Conservation (phyloP, 2,797 vertebrate species). For the Manis javanica region DNA sequence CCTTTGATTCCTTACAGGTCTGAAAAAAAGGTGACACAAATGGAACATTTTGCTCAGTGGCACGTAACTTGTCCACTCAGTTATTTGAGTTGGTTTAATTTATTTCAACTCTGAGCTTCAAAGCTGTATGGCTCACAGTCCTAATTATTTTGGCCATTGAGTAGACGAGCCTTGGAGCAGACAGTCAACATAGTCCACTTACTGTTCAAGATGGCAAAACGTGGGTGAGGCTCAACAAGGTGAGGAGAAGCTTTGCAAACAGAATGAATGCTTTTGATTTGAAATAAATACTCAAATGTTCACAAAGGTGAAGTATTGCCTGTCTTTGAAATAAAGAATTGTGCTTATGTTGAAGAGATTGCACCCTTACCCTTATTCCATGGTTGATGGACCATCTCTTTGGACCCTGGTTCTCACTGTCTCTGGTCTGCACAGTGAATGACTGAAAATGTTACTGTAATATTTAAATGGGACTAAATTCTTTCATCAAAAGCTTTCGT, state of each 20-base stretch:
- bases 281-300: conserved; percentile 16
- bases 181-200: conserved; percentile 20
- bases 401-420: not conserved
- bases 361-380: not conserved
- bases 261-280: conserved; percentile 54
- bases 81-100: conserved; percentile 21
- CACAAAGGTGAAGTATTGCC: conserved; percentile 10
- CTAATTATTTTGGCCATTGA: not conserved
- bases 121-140: not conserved
- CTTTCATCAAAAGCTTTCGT: conserved; percentile 79
- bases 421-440: conserved; percentile 5
- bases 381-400: not conserved
- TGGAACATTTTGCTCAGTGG: not conserved
- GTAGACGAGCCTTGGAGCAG: conserved; percentile 5
- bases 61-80: not conserved
- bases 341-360: conserved; percentile 41
- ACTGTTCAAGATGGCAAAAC: conserved; percentile 32
- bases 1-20: not conserved
- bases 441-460: conserved; percentile 66
- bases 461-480: conserved; percentile 72
- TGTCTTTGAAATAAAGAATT: not conserved
- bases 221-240: conserved; percentile 46
- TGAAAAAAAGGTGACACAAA: not conserved
- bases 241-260: conserved; percentile 68
- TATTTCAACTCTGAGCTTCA: not conserved